Conservation (phyloP, 1,140 invertebrate species). For the Drosophila parvula region DNA sequence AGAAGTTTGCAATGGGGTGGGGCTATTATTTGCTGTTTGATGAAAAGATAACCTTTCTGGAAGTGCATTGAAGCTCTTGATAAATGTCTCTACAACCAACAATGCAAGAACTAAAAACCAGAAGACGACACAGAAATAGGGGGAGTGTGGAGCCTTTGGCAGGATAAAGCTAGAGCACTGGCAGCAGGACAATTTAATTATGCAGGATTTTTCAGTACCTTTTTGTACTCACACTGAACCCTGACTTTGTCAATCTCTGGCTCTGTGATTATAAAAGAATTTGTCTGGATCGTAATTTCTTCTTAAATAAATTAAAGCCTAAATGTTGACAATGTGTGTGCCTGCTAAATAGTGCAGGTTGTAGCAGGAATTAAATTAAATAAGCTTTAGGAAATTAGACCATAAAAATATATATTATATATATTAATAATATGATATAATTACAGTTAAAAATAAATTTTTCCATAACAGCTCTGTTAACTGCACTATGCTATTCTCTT, state of each 20-base stretch:
- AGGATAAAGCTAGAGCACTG: constrained; percentile 25
- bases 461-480: too few relatives aligned
- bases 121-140: constrained; percentile 11
- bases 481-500: too few relatives aligned
- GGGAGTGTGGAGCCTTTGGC: neutral
- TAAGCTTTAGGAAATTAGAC: neutral
- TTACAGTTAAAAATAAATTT: too few relatives aligned
- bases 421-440: neutral
- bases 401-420: neutral
- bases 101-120: constrained; percentile 32
- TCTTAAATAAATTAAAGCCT: constrained; percentile 72
- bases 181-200: constrained; percentile 71
- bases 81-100: constrained; percentile 37
- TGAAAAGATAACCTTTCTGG: too few relatives aligned
- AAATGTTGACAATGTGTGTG: constrained; percentile 55
- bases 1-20: too few relatives aligned
- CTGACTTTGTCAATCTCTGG: neutral
- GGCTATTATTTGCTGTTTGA: too few relatives aligned
- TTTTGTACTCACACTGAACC: constrained; percentile 5
- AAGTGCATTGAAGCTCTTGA: neutral
- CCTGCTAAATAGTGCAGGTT: too few relatives aligned
- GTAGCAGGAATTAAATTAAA: neutral
- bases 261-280: neutral
- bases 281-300: constrained; percentile 45
- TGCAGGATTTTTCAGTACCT: constrained; percentile 56